Evolutionary conservation across 92 coral and sea anemone genomes (phyloP), one percentile per base, ranked within the genome.

Genomic region (Phenganax subtilis): DNA sequence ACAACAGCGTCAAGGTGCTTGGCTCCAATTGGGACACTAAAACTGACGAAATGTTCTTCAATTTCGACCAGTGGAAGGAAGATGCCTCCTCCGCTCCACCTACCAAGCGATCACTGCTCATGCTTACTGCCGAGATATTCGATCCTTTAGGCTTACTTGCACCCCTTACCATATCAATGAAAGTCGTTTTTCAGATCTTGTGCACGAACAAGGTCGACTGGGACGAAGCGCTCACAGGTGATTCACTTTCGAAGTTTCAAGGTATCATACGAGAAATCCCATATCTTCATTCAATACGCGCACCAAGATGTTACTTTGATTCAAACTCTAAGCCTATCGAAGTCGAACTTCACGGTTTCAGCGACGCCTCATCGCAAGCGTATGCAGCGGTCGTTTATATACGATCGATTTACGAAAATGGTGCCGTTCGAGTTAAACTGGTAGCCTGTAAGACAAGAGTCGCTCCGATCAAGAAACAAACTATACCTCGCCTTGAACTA

Each of bases 321-420:
- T 55, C 69, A 17, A 44, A 47, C 7, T 17, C 71, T 17, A 71
- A 73, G 63, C 87, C 85, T 17, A 81, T 72, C 74, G 80, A 84
- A 52, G 78, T 76, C 53, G 85, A 88, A 65, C 51, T 90, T 44
- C 90, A 88, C 57, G 91, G 88, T 10, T 88, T 90, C 82, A 81
- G 91, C 55, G 91, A 90, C 76, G 90, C 94, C 12, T 86, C 88
- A 6, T 85, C 82, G 78, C 82, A 78, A 31, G 90, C 93, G 0
- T 90, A 85, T 57, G 89, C 89, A 31, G 87, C 87, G 2, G 91
- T 72, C 8, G 85, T 88, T 44, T 86, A 86, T 72, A 28, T 86
- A 68, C 71, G 87, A 28, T 75, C 80, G 7, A 58, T 66, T 52
- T 85, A 90, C 81, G 82, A 77, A 63, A 85, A 87, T 59, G 89